Conservation (phyloP, 2,888 invertebrate genomes). For the Zaprionus obscuricornis region DNA sequence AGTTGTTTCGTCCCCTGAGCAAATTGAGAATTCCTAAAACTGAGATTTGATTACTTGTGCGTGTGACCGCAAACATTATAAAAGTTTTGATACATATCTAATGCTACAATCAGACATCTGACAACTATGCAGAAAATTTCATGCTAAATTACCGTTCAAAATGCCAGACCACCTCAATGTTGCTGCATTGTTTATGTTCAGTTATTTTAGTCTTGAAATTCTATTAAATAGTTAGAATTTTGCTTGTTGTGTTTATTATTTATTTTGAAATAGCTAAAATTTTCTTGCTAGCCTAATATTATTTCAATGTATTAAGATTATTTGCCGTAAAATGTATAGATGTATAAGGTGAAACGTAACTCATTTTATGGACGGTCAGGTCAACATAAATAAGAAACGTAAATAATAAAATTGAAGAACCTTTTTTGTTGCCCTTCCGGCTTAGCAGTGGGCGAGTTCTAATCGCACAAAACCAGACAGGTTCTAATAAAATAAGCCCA, state of each 20-base stretch:
- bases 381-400: conserved; percentile 57
- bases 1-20: conserved; percentile 13
- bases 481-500: neutral
- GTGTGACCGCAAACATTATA: conserved; percentile 56
- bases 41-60: conserved; percentile 41
- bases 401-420: conserved; percentile 44
- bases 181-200: conserved; percentile 25
- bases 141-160: conserved; percentile 42
- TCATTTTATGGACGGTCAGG: conserved; percentile 33
- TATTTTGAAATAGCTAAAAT: too few relatives aligned
- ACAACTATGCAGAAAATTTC: conserved; percentile 53
- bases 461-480: conserved; percentile 39
- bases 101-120: conserved; percentile 40
- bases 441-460: conserved; percentile 23
- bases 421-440: neutral
- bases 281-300: conserved; percentile 14
- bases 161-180: conserved; percentile 42
- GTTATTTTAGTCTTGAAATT: conserved; percentile 63
- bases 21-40: conserved; percentile 19
- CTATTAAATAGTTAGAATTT: neutral
- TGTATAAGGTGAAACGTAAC: conserved; percentile 16
- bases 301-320: neutral
- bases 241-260: too few relatives aligned
- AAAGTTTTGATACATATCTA: conserved; percentile 55
- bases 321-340: conserved; percentile 1